Percentiles rank a stretch among this genome's conserved stretches.
Conservation (phyloP, 1,140 invertebrate genomes). For the Kradibia gibbosae region DNA sequence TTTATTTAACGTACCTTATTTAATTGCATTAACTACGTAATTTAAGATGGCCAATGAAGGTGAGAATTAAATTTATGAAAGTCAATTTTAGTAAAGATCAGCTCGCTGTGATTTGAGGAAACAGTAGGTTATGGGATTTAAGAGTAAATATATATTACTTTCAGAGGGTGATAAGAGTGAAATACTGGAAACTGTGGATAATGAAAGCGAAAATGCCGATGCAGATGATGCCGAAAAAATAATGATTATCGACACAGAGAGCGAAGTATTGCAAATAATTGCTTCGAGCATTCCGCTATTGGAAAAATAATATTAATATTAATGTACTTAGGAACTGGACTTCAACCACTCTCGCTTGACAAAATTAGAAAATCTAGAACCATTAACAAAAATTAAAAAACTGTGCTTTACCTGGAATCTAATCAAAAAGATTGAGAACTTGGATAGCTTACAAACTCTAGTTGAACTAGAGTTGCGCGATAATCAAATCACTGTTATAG, state of each 20-base stretch:
- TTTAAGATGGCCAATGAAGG: conserved; percentile 34
- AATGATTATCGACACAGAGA: conserved; percentile 67
- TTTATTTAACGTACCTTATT: neutral
- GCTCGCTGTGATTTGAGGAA: neutral
- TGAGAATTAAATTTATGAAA: neutral
- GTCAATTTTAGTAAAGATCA: neutral
- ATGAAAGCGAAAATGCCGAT: conserved; percentile 52
- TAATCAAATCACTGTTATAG: conserved; percentile 93
- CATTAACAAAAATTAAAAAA: conserved; percentile 81
- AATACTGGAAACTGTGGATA: conserved; percentile 50
- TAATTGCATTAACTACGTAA: neutral
- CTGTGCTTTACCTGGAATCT: conserved; percentile 94
- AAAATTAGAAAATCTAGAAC: conserved; percentile 87
- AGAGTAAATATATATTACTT: conserved; percentile 31
- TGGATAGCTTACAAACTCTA: conserved; percentile 82
- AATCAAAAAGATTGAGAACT: conserved; percentile 94
- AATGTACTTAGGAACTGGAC: conserved; percentile 79
- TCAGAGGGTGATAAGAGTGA: conserved; percentile 42
- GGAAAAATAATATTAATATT: neutral
- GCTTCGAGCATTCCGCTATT: neutral
- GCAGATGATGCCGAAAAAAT: conserved; percentile 65
- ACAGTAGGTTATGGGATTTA: conserved; percentile 20
- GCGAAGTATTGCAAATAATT: conserved; percentile 60
- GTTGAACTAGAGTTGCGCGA: conserved; percentile 95
- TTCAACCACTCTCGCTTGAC: conserved; percentile 90